Evolutionary conservation across 92 coral and sea anemone genomes (phyloP).

Genomic region (Zoanthus solanderi): DNA sequence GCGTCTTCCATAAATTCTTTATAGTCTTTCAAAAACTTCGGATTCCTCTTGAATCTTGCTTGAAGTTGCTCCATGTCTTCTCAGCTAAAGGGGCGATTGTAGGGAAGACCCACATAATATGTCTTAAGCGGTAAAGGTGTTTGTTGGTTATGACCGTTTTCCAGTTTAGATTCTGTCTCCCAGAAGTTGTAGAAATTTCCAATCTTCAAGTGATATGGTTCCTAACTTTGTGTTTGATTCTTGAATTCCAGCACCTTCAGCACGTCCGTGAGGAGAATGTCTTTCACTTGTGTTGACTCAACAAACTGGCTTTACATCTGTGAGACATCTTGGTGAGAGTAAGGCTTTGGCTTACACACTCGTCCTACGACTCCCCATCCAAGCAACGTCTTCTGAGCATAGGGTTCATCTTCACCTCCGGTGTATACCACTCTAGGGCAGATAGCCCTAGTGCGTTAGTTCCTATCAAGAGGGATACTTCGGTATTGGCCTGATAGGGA

Average conservation of each 20-base stretch:
- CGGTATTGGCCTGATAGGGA: neutral
- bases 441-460: neutral
- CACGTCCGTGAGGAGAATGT: constrained; percentile 27
- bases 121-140: constrained; percentile 11
- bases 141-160: constrained; percentile 25
- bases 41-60: constrained; percentile 27
- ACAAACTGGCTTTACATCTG: neutral
- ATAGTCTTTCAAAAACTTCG: constrained; percentile 17
- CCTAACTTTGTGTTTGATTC: neutral
- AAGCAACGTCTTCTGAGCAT: constrained; percentile 19
- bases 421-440: neutral
- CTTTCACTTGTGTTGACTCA: constrained; percentile 30
- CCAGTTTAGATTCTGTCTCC: neutral
- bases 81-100: constrained; percentile 5
- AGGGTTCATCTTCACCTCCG: constrained; percentile 27
- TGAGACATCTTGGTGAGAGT: neutral
- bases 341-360: neutral
- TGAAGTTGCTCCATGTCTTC: constrained; percentile 31
- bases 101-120: neutral
- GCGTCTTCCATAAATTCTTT: neutral
- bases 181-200: neutral
- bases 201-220: constrained; percentile 36
- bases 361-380: constrained; percentile 37
- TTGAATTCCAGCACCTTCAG: constrained; percentile 28
- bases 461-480: too few species aligned